Evolutionary conservation across 2,888 invertebrate species (phyloP), one percentile per base, ranked within the genome.

Genomic region (Antheraea assamensis): DNA sequence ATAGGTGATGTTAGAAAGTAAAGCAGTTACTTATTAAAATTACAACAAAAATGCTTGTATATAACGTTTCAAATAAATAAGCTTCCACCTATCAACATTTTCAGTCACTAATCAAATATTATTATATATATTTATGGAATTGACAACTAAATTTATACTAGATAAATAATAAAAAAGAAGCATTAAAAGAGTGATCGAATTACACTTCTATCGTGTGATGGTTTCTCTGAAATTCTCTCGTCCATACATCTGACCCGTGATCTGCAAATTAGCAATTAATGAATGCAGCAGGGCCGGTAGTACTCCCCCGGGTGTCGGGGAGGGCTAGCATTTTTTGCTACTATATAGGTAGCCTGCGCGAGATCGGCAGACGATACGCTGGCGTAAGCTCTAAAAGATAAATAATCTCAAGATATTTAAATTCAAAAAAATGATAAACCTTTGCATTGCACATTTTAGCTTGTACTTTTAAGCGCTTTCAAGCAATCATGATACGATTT

Each of bases 241-340:
- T 64, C 78, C 88, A 88, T 86, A 88, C 89, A 89, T 88, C 85
- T 85, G 86, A 85, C 83, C 83, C 85, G 83, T 84, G 92, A 93
- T 92, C 91, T 89, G 90, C 88, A 94, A 93, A 94, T 94, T 93
- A 91, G 90, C 91, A 91, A 93, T 93, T 93, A 94, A 94, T 94
- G 93, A 88, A 90, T 90, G 91, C 90, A 90, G 87, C 81, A 82
- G 85, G 85, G 84, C 82, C 81, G 82, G 80, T 74, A 76, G 77
- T 82, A 83, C 80, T 82, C 78, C 75, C 79, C 76, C 75, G 78
- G 78, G 78, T 78, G 78, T 78, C 80, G 80, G 81, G 79, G 78
- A 78, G 77, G 78, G 68, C 35, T 68, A 75, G 77, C 76, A 81
- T 87, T 89, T 90, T 90, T 89, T 88, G 85, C 85, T 84, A 81